A percentile compares a stretch with the other conserved stretches of the same genome.
Conservation (phyloP, 2,113 vertebrate genomes). For the Anarrhichthys ocellatus region DNA sequence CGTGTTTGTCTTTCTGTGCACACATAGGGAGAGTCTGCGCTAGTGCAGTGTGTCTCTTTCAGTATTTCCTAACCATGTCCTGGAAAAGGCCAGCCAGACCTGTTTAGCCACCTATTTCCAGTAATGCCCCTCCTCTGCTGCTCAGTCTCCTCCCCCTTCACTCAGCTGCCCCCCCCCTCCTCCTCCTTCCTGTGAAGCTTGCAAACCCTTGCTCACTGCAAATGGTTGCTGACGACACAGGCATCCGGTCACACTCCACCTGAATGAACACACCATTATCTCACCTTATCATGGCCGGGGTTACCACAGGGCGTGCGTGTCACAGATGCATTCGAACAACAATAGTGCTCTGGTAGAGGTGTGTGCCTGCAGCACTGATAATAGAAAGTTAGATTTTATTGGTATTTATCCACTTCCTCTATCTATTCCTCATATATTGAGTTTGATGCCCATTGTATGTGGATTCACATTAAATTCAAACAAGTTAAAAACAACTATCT, state of each 20-base stretch:
- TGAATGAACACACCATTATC: conserved; percentile 23
- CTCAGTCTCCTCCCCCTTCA: conserved; percentile 54
- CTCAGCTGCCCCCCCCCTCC: not conserved
- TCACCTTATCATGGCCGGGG: not conserved
- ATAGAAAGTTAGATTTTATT: not conserved
- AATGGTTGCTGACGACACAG: not conserved
- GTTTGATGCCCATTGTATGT: not conserved
- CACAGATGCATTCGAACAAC: not conserved
- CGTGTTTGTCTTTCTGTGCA: not conserved
- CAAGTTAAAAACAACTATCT: not conserved
- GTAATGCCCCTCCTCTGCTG: conserved; percentile 72
- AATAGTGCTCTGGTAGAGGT: not conserved
- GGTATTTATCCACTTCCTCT: not conserved
- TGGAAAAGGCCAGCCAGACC: conserved; percentile 74
- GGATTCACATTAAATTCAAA: too few species aligned
- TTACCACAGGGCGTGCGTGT: not conserved
- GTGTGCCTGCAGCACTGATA: not conserved
- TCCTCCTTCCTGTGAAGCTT: conserved; percentile 15
- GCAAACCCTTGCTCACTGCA: conserved; percentile 7
- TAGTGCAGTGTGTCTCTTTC: conserved; percentile 24
- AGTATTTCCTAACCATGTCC: conserved; percentile 64
- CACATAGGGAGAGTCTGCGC: not conserved
- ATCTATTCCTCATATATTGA: not conserved
- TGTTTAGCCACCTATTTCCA: conserved; percentile 79
- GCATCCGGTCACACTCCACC: conserved; percentile 36